Conservation (phyloP, 2,888 invertebrate species). For the Dioctria rufipes region DNA sequence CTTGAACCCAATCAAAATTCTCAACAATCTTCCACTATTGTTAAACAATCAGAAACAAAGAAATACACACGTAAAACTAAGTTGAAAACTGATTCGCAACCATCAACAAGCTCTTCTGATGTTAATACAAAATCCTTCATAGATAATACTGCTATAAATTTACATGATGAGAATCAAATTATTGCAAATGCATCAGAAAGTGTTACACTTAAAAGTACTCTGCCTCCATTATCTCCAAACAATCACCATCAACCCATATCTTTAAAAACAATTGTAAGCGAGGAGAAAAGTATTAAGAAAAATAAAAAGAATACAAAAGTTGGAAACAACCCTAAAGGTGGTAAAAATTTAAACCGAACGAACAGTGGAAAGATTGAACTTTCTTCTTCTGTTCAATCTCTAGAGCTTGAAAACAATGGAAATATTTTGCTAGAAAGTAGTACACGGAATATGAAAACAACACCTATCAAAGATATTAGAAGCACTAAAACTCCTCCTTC, state of each 20-base stretch:
- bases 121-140: constrained; percentile 6
- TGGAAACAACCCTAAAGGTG: neutral
- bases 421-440: too few species aligned
- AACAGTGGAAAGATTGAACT: neutral
- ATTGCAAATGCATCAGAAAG: neutral
- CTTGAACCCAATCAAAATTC: neutral
- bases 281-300: constrained; percentile 25
- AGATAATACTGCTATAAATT: neutral
- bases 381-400: too few species aligned
- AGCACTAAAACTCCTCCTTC: neutral
- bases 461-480: too few species aligned
- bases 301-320: neutral
- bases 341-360: neutral
- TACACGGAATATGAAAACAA: too few species aligned
- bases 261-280: neutral
- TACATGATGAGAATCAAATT: constrained; percentile 11
- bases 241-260: neutral
- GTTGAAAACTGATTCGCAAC: constrained; percentile 7
- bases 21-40: neutral
- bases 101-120: constrained; percentile 1
- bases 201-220: constrained; percentile 5
- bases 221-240: neutral
- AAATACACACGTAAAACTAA: constrained; percentile 38
- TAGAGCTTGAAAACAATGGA: too few species aligned
- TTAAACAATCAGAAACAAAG: constrained; percentile 16